A percentile compares a stretch with the other conserved stretches of the same genome.
These are phyloP conservation scores for Zaprionus lachaisei DNA, from an alignment of 1,140 invertebrate genomes.

Conservation along the genomic window DNA sequence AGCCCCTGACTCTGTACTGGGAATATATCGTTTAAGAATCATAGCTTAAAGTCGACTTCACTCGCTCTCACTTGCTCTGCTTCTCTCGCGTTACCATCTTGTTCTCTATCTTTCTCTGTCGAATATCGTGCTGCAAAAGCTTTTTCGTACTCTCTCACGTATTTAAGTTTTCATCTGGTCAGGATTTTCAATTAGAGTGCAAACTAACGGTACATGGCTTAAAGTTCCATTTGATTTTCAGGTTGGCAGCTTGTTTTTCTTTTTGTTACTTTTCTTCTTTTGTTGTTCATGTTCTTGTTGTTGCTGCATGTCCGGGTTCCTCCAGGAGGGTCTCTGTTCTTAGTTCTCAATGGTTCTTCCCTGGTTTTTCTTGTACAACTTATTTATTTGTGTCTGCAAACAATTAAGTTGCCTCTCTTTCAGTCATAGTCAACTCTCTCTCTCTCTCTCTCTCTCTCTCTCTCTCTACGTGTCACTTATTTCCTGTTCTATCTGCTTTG, in stretches of 20 bases:
- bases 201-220: slow-evolving; percentile 24
- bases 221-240: slow-evolving; percentile 22
- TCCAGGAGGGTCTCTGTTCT: neutral
- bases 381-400: slow-evolving; percentile 80
- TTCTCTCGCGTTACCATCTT: no score
- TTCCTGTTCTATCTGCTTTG: slow-evolving; percentile 22
- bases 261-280: slow-evolving; percentile 20
- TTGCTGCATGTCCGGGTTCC: neutral
- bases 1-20: neutral
- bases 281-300: slow-evolving; percentile 31
- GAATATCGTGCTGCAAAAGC: neutral
- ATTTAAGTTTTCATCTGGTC: neutral
- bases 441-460: neutral
- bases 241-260: slow-evolving; percentile 12
- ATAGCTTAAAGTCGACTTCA: neutral
- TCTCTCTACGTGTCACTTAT: slow-evolving; percentile 22
- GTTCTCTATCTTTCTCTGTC: no score
- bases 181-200: slow-evolving; percentile 34
- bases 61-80: neutral
- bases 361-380: slow-evolving; percentile 52
- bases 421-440: slow-evolving; percentile 2
- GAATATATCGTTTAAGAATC: neutral
- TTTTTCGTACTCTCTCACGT: neutral
- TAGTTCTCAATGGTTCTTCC: slow-evolving; percentile 8
- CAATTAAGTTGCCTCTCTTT: slow-evolving; percentile 73